These are phyloP conservation scores for Thymelicus lineola DNA, from an alignment of 2,888 invertebrate genomes.

Conservation along the genomic window DNA sequence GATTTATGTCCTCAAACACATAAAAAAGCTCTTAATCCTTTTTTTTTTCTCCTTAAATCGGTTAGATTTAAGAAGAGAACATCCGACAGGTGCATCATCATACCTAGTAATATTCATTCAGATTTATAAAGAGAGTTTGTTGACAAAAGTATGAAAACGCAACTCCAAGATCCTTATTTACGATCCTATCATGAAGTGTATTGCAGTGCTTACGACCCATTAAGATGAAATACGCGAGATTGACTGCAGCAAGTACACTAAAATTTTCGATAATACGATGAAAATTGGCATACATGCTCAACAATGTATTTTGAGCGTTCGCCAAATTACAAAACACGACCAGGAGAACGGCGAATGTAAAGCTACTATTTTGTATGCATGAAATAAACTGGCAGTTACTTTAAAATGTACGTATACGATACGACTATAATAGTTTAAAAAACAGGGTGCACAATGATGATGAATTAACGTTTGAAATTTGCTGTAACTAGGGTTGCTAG, in stretches of 20 bases:
- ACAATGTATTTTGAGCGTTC: slow-evolving; percentile 39
- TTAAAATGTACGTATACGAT: slow-evolving; percentile 26
- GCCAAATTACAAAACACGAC: slow-evolving; percentile 38
- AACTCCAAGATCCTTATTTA: slow-evolving; percentile 11
- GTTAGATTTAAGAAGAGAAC: no score
- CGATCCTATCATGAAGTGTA: slow-evolving; percentile 23
- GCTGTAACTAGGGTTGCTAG: no score
- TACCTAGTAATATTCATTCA: neutral
- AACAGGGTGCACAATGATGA: slow-evolving; percentile 8
- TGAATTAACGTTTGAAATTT: neutral
- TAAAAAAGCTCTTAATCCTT: no score
- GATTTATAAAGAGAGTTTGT: neutral
- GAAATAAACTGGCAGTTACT: slow-evolving; percentile 37
- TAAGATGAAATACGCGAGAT: slow-evolving; percentile 36
- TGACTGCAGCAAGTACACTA: slow-evolving; percentile 33
- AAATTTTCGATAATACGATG: slow-evolving; percentile 39
- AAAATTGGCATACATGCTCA: slow-evolving; percentile 38
- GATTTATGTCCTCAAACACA: no score
- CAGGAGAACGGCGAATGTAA: slow-evolving; percentile 31
- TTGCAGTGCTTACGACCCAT: slow-evolving; percentile 34
- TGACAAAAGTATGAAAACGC: neutral
- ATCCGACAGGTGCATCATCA: no score
- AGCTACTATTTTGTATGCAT: slow-evolving; percentile 37
- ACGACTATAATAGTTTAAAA: slow-evolving; percentile 27
- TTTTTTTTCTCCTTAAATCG: no score